Base-by-base conservation (phyloP, 2,888 invertebrate species). In the Pseudococcus jackbeardsleyi region DNA sequence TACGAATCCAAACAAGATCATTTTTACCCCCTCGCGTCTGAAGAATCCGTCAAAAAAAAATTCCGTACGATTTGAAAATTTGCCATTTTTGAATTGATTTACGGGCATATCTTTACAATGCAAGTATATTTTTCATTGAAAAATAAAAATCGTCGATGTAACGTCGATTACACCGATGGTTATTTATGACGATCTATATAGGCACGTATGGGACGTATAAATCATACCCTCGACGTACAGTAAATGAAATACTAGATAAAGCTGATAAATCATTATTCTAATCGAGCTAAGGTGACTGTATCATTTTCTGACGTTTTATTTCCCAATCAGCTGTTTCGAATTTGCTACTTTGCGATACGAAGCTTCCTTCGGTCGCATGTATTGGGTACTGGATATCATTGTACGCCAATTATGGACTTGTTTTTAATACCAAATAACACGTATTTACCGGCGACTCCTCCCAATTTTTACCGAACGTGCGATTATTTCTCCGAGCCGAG, bases 371-470 rank as follows among this genome's bases (percentile, higher is more conserved):
- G 59, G 59, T n/a, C n/a, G n/a, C n/a, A n/a, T n/a, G n/a, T 59
- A 7, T 59, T 59, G 7, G 59, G 19, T 19, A 19, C 19, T 59
- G 6, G 59, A 59, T 59, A 59, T 59, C 59, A 59, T 19, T 19
- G 59, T 19, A 9, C 59, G 59, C 59, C 59, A 59, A 59, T 59
- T 59, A 59, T 59, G 59, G 59, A 59, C 59, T 59, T 59, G 59
- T 59, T 59, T 59, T 59, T 59, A 9, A 59, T 59, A 59, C 19
- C 59, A 9, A 19, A 19, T 59, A 59, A 59, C 19, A 59, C 59
- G 59, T n/a, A 59, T 59, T 59, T 59, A 59, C 59, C 19, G n/a
- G 19, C 59, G 59, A 59, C 59, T 59, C 59, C 59, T 59, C 59
- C 59, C 59, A 59, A 59, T 59, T 59, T 59, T 59, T 59, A 59